Conservation (phyloP, 2,888 invertebrate species). For the Limnephilus auricula region DNA sequence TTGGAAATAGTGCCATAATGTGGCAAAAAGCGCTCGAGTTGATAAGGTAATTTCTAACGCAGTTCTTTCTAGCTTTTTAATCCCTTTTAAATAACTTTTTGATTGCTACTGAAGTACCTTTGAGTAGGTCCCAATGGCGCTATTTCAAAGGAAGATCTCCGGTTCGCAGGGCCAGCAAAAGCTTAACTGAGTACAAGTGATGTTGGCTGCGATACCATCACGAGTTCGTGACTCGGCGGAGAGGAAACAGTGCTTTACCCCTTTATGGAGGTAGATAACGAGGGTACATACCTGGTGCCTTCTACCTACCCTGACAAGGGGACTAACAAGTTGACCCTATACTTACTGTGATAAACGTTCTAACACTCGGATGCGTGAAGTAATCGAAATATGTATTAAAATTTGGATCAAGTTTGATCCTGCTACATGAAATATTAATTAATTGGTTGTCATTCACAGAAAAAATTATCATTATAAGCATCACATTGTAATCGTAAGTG, state of each 20-base stretch:
- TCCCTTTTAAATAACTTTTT: neutral
- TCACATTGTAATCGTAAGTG: neutral
- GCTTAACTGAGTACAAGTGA: neutral
- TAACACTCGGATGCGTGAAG: too few species aligned
- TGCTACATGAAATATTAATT: neutral
- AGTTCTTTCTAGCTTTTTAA: neutral
- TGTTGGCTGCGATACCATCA: conserved; percentile 35
- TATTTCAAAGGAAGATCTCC: conserved; percentile 13
- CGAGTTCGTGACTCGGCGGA: conserved; percentile 45
- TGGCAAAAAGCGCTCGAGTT: too few species aligned
- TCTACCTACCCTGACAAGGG: neutral
- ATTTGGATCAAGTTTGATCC: neutral
- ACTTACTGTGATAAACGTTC: neutral
- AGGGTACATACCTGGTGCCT: neutral
- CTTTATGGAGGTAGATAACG: conserved; percentile 35
- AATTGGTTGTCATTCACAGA: neutral
- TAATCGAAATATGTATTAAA: too few species aligned
- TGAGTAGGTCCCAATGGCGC: neutral
- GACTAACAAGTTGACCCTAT: neutral
- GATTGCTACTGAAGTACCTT: neutral
- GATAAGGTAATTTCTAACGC: neutral
- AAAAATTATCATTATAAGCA: neutral
- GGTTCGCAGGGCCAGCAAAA: conserved; percentile 16
- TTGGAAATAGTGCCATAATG: too few species aligned
- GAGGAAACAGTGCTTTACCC: conserved; percentile 35